Percentiles rank a stretch among this genome's conserved stretches.
phyloP scores from a whole-genome alignment of 2,888 invertebrate genomes.

The Cremastobaeus sp. region DNA sequence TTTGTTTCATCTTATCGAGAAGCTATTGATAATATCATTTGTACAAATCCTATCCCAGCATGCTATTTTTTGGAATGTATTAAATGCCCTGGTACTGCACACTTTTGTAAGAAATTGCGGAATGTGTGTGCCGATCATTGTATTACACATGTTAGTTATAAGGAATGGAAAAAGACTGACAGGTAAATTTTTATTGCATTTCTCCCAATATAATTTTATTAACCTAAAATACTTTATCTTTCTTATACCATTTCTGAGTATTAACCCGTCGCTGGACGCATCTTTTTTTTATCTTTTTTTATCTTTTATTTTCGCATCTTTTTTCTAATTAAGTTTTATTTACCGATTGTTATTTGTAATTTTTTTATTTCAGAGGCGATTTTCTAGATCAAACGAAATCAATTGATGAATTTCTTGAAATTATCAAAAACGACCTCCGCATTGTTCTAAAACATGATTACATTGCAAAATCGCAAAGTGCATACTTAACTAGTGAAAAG shows the following conservation, averaged over 20 bases:
- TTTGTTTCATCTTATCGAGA: conserved; percentile 26
- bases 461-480: conserved; percentile 8
- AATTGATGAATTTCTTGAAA: neutral
- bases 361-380: conserved; percentile 17
- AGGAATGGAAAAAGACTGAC: conserved; percentile 22
- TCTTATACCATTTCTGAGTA: neutral
- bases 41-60: conserved; percentile 5
- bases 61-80: conserved; percentile 22
- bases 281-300: neutral
- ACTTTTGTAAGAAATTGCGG: conserved; percentile 20
- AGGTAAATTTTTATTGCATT: conserved; percentile 12
- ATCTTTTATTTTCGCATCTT: neutral
- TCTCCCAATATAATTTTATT: too few relatives aligned
- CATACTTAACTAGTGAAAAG: conserved; percentile 2
- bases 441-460: conserved; percentile 12
- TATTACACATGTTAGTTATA: conserved; percentile 16
- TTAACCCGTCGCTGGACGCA: neutral
- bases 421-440: conserved; percentile 4
- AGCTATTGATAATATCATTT: conserved; percentile 21
- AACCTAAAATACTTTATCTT: neutral
- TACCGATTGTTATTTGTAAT: too few relatives aligned
- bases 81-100: conserved; percentile 19
- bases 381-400: conserved; percentile 17
- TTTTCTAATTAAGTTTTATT: neutral
- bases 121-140: conserved; percentile 14